These are phyloP conservation scores for Drosophila glabriapex DNA, from an alignment of 2,888 invertebrate genomes.

Conservation along the genomic window DNA sequence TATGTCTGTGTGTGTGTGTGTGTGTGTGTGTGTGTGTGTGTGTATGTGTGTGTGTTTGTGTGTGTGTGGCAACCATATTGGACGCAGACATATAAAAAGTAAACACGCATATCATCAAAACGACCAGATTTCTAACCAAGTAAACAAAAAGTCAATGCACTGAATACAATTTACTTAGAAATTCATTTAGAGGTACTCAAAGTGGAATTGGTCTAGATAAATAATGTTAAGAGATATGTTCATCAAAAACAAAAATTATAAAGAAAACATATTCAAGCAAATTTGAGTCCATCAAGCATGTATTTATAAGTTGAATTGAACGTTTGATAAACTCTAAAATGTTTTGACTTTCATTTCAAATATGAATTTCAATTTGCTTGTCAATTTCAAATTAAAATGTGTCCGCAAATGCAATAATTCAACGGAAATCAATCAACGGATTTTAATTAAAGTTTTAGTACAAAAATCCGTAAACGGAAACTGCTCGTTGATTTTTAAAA, in stretches of 20 bases:
- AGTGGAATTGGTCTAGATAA: slow-evolving; percentile 17
- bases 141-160: slow-evolving; percentile 52
- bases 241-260: not conserved
- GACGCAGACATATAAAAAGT: slow-evolving; percentile 34
- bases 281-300: not conserved
- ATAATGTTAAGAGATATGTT: slow-evolving; percentile 22
- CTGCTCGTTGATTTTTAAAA: not conserved
- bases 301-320: not conserved
- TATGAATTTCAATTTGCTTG: no score
- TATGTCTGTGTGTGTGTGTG: slow-evolving; percentile 10
- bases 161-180: slow-evolving; percentile 27
- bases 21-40: slow-evolving; percentile 12
- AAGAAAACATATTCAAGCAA: not conserved
- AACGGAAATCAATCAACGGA: not conserved
- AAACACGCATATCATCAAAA: slow-evolving; percentile 24
- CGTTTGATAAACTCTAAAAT: not conserved
- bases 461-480: not conserved
- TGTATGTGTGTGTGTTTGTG: slow-evolving; percentile 14
- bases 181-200: slow-evolving; percentile 28
- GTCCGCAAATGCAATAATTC: not conserved
- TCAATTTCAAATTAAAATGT: not conserved
- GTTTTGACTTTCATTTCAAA: not conserved
- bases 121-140: slow-evolving; percentile 34
- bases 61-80: slow-evolving; percentile 20
- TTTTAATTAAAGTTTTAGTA: not conserved